phyloP scores from a whole-genome alignment of 1,140 invertebrate genomes.

The Drosophila aff. region DNA sequence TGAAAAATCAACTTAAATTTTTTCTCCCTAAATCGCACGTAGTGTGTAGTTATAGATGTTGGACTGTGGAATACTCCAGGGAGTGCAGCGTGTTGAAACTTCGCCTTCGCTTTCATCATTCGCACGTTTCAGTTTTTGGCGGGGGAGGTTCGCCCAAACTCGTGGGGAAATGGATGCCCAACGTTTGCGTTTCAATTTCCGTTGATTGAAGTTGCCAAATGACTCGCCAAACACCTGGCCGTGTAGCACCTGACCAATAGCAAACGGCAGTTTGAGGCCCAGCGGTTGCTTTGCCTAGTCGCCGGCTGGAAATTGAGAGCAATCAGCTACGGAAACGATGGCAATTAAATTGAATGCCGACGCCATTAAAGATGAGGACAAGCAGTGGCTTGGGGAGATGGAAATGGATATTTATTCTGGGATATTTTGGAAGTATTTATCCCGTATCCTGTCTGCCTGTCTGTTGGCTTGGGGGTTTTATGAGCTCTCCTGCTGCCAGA shows the following conservation, averaged over 20 bases:
- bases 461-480: constrained; percentile 19
- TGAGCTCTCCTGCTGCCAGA: constrained; percentile 14
- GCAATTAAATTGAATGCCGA: constrained; percentile 79
- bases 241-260: not conserved
- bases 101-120: constrained; percentile 53
- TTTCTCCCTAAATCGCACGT: not conserved
- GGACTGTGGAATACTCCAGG: not conserved
- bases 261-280: not conserved
- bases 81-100: constrained; percentile 8
- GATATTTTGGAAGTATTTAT: constrained; percentile 43
- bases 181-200: constrained; percentile 76
- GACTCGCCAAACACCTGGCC: constrained; percentile 66
- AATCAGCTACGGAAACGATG: constrained; percentile 63
- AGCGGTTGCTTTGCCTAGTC: constrained; percentile 42
- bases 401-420: constrained; percentile 44
- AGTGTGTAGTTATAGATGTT: not conserved
- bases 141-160: not conserved
- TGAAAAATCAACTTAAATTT: not conserved
- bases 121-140: constrained; percentile 57
- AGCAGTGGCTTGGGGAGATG: constrained; percentile 3
- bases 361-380: constrained; percentile 51
- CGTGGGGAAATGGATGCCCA: constrained; percentile 22
- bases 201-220: constrained; percentile 77
- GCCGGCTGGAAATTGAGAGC: constrained; percentile 51
- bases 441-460: constrained; percentile 12